Percentiles rank a stretch among this genome's conserved stretches.
Conservation (phyloP, 2,888 invertebrate species). For the Heliconius erato region DNA sequence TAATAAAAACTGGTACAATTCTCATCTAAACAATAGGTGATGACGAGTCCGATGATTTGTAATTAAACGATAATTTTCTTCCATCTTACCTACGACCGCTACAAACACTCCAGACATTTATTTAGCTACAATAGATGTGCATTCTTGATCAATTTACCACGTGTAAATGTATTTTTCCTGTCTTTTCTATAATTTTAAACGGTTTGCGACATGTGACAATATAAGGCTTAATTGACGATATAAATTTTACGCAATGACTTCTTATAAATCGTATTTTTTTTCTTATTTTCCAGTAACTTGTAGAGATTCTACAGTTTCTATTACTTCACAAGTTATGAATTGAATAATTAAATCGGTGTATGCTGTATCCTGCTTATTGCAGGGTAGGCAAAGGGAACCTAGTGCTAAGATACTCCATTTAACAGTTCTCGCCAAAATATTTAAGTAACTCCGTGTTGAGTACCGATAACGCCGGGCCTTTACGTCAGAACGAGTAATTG, state of each 20-base stretch:
- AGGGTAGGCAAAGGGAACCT: no score
- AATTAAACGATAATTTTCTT: slow-evolving; percentile 40
- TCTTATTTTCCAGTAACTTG: neutral
- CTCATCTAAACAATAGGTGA: slow-evolving; percentile 29
- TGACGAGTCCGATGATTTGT: slow-evolving; percentile 26
- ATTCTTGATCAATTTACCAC: slow-evolving; percentile 44
- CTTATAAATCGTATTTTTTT: neutral
- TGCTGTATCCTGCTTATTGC: no score
- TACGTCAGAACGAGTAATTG: no score
- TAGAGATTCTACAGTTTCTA: neutral
- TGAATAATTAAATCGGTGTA: neutral
- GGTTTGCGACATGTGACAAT: slow-evolving; percentile 41
- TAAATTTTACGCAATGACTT: neutral
- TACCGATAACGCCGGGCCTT: no score
- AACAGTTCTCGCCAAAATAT: no score
- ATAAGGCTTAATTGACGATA: slow-evolving; percentile 14
- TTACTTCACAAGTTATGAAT: neutral
- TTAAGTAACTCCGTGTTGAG: no score
- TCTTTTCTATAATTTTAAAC: slow-evolving; percentile 32
- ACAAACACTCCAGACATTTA: slow-evolving; percentile 11
- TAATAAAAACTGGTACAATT: slow-evolving; percentile 27
- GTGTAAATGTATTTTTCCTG: slow-evolving; percentile 41
- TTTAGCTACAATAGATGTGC: slow-evolving; percentile 20
- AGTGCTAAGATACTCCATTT: no score
- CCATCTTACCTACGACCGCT: slow-evolving; percentile 10